A percentile compares a stretch with the other conserved stretches of the same genome.
phyloP scores from a whole-genome alignment of 2,113 vertebrate species.

The Ellobius talpinus region DNA sequence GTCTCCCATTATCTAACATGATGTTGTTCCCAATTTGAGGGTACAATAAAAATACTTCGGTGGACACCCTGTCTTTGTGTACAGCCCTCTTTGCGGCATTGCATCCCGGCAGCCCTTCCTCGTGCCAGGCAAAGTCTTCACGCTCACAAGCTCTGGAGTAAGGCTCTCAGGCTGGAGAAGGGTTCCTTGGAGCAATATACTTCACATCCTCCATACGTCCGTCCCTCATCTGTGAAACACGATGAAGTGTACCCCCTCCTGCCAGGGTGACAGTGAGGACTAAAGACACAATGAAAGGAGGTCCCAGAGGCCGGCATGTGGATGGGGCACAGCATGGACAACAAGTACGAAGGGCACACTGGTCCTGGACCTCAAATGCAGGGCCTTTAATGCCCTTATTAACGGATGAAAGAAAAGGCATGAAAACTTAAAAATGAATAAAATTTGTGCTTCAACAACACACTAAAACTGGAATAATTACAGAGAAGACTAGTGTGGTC shows the following conservation, averaged over 20 bases:
- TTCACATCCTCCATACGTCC: not conserved
- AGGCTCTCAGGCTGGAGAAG: not conserved
- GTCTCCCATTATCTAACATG: slow-evolving; percentile 67
- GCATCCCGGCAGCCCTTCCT: not conserved
- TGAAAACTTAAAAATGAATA: not conserved
- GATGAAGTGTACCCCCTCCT: not conserved
- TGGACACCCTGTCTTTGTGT: slow-evolving; percentile 50
- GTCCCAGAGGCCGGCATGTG: not conserved
- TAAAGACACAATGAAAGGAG: not conserved
- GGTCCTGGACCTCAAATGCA: not conserved
- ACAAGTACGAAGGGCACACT: not conserved
- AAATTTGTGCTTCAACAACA: not conserved
- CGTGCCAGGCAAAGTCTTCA: not conserved
- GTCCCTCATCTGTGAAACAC: not conserved
- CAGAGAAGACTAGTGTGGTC: not conserved
- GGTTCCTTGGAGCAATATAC: not conserved
- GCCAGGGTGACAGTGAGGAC: not conserved
- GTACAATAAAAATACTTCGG: slow-evolving; percentile 70
- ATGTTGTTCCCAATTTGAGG: slow-evolving; percentile 70
- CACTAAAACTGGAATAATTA: not conserved
- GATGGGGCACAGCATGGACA: not conserved
- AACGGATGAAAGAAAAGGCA: not conserved
- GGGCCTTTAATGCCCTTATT: not conserved
- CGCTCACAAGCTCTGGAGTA: not conserved
- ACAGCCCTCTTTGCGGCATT: slow-evolving; percentile 12